Conservation (phyloP, 2,888 invertebrate species). For the Cephus runcator region DNA sequence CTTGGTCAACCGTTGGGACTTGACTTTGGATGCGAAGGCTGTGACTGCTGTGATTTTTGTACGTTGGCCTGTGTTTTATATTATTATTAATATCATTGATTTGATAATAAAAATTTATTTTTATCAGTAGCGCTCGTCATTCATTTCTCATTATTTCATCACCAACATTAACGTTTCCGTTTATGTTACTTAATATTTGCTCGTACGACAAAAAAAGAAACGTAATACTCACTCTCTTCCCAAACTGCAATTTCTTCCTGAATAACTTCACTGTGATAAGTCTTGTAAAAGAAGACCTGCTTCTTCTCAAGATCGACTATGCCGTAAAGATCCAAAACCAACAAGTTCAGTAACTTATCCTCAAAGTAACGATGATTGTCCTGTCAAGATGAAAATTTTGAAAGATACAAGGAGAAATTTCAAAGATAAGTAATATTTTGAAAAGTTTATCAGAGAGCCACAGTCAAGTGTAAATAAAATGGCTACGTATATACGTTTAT, state of each 20-base stretch:
- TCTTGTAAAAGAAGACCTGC: conserved; percentile 76
- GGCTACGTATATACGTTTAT: conserved; percentile 43
- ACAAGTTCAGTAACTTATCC: conserved; percentile 68
- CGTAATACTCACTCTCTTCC: conserved; percentile 75
- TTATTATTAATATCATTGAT: not conserved
- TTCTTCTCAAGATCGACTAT: conserved; percentile 68
- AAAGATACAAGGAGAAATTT: conserved; percentile 8
- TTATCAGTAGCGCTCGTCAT: not conserved
- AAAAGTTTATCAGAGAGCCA: not conserved
- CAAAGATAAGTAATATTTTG: not conserved
- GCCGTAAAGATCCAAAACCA: conserved; percentile 68
- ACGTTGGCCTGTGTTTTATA: conserved; percentile 27
- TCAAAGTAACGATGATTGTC: conserved; percentile 68
- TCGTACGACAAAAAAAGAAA: not conserved
- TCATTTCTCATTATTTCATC: not conserved
- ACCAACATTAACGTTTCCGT: too few relatives aligned
- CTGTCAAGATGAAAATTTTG: conserved; percentile 30
- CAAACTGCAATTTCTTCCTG: conserved; percentile 79
- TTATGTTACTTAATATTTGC: not conserved
- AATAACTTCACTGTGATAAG: conserved; percentile 76
- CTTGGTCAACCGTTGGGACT: conserved; percentile 52
- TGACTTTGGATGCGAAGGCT: conserved; percentile 44
- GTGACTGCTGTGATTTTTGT: conserved; percentile 48
- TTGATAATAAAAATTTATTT: not conserved
- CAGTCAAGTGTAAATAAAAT: not conserved